Evolutionary conservation across 2,888 invertebrate species (phyloP).

Genomic region (Amaurobius ferox): DNA sequence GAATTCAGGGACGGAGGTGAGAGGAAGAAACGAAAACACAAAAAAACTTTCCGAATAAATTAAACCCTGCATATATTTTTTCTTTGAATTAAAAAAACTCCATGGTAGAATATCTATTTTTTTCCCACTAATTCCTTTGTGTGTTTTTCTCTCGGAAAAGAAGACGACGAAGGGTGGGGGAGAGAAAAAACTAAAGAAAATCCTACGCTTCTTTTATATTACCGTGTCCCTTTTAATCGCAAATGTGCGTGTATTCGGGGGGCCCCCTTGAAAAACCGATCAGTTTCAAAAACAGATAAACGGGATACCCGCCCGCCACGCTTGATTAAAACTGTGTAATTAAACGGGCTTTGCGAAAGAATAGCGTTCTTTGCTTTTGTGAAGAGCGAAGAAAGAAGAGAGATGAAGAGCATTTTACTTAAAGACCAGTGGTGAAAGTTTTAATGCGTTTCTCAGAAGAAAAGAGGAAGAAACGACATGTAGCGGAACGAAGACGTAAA

Average conservation of each 20-base stretch:
- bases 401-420: slow-evolving; percentile 57
- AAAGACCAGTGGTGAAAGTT: slow-evolving; percentile 71
- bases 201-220: slow-evolving; percentile 38
- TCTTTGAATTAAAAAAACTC: slow-evolving; percentile 18
- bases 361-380: slow-evolving; percentile 56
- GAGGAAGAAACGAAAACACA: slow-evolving; percentile 32
- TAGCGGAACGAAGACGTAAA: slow-evolving; percentile 70
- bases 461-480: slow-evolving; percentile 43
- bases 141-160: slow-evolving; percentile 41
- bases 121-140: slow-evolving; percentile 65
- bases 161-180: slow-evolving; percentile 26
- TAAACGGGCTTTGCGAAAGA: slow-evolving; percentile 65
- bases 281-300: slow-evolving; percentile 71
- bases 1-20: slow-evolving; percentile 41
- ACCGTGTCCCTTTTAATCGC: slow-evolving; percentile 67
- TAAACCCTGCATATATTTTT: slow-evolving; percentile 39
- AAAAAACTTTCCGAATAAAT: slow-evolving; percentile 62
- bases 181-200: slow-evolving; percentile 13
- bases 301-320: slow-evolving; percentile 43
- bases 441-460: slow-evolving; percentile 65
- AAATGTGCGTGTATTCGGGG: slow-evolving; percentile 59
- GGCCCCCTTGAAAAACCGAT: slow-evolving; percentile 41
- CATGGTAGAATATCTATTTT: slow-evolving; percentile 17
- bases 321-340: slow-evolving; percentile 71
- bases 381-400: slow-evolving; percentile 26